Conservation (phyloP, 2,113 vertebrate genomes). For the Microtus oregoni region DNA sequence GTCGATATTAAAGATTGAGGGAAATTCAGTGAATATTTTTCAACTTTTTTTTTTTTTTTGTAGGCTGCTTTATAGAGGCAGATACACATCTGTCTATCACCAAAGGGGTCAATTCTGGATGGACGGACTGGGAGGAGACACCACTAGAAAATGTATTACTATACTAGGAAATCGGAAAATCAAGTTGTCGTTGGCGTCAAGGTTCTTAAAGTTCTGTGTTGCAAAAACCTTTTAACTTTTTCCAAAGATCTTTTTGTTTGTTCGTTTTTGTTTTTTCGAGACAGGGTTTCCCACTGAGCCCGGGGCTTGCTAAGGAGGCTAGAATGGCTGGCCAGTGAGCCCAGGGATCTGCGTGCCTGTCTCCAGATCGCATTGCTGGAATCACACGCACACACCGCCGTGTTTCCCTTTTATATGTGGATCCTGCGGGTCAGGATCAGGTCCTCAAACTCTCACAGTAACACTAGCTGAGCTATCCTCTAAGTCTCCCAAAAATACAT, state of each 20-base stretch:
- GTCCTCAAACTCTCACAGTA: not conserved
- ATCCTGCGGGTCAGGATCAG: no score
- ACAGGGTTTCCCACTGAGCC: not conserved
- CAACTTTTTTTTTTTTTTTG: slow-evolving; percentile 24
- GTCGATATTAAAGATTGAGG: not conserved
- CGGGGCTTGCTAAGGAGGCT: no score
- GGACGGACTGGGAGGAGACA: not conserved
- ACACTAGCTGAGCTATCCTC: not conserved
- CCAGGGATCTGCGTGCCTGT: not conserved
- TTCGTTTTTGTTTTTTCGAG: not conserved
- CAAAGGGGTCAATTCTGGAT: not conserved
- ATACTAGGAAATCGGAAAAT: slow-evolving; percentile 49
- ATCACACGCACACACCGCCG: not conserved
- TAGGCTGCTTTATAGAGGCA: slow-evolving; percentile 45
- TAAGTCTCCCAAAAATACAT: not conserved
- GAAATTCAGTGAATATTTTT: slow-evolving; percentile 3
- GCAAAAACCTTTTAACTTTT: not conserved
- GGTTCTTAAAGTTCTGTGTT: not conserved
- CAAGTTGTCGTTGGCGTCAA: slow-evolving; percentile 2
- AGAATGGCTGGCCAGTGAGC: not conserved
- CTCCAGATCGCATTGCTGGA: not conserved
- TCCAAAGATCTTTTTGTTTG: slow-evolving; percentile 24
- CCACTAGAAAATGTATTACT: slow-evolving; percentile 6
- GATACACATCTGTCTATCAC: not conserved
- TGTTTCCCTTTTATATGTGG: not conserved